Base-by-base conservation (phyloP, 2,797 vertebrate genomes). In the Octomys mimax region DNA sequence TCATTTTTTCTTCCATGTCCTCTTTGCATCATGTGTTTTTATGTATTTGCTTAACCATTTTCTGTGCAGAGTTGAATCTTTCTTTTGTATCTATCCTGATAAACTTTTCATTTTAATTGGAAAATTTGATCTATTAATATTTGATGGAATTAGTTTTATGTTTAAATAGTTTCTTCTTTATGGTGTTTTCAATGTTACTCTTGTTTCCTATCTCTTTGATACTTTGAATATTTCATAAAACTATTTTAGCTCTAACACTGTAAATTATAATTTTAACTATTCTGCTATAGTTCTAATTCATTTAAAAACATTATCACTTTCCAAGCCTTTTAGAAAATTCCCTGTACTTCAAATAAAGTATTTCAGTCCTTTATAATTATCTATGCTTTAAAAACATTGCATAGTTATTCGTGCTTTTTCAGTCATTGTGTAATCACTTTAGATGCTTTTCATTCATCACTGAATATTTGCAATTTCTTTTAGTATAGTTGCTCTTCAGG, bases 171-270 rank as follows among this genome's bases (percentile, higher is more conserved):
- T 83, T 6, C 64, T 39, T 18, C n/a, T 39, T 52, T 89, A 49
- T 75, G 5, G 42, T 90, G 6, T 88, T 95, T 66, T 73, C 22
- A 91, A 5, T 89, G 4, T 59, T 87, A 52, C 8, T 33, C 82
- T 39, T 85, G 9, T 68, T 59, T 89, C 73, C 3, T 54, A 19
- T 66, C 77, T 42, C 19, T 83, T 14, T 61, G 24, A 42, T 19
- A 9, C 21, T 70, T 94, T 59, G 26, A 84, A 84, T 91, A 54
- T 61, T 87, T 92, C 66, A 73, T 73, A 75, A 42, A 95, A 52
- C 1, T 39, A 26, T 78, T 92, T 91, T 77, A 88, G 49, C 36
- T 62, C 14, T 77, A 77, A 2, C 18, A 71, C 10, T 89, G 78
- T 79, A 62, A 79, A 84, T 84, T 77, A 66, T 54, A 64, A 71